These are phyloP conservation scores for Scolopax rusticola DNA, from an alignment of 2,797 vertebrate genomes.

Conservation along the genomic window DNA sequence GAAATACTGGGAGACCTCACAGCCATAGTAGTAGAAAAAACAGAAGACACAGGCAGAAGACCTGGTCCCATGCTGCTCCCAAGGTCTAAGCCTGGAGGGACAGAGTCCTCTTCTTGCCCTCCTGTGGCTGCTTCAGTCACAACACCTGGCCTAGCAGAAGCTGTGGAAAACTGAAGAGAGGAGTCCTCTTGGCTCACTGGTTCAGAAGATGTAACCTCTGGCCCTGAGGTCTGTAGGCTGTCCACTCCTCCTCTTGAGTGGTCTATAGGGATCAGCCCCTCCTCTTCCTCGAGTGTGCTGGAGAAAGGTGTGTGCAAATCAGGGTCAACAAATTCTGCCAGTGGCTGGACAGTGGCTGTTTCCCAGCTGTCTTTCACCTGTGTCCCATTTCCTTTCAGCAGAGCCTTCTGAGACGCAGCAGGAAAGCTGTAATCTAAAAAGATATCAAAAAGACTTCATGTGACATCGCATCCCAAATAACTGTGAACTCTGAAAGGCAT, in stretches of 20 bases:
- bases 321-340: slow-evolving; percentile 67
- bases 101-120: slow-evolving; percentile 70
- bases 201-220: slow-evolving; percentile 27
- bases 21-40: slow-evolving; percentile 47
- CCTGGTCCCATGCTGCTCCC: slow-evolving; percentile 75
- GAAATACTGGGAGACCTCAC: slow-evolving; percentile 17
- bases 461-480: neutral
- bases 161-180: slow-evolving; percentile 41
- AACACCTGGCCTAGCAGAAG: neutral
- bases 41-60: slow-evolving; percentile 36
- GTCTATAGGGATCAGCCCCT: slow-evolving; percentile 76
- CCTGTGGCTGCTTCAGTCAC: slow-evolving; percentile 3
- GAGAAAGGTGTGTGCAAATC: slow-evolving; percentile 51
- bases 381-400: slow-evolving; percentile 55
- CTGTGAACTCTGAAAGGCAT: neutral
- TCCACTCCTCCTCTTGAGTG: slow-evolving; percentile 63
- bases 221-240: neutral
- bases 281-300: slow-evolving; percentile 70
- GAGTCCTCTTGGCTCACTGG: slow-evolving; percentile 27
- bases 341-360: slow-evolving; percentile 50
- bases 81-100: slow-evolving; percentile 65
- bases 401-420: slow-evolving; percentile 73
- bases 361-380: slow-evolving; percentile 54
- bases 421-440: slow-evolving; percentile 79
- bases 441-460: slow-evolving; percentile 26